Conservation (phyloP, 2,113 vertebrate species). For the Odocoileus virginianus region DNA sequence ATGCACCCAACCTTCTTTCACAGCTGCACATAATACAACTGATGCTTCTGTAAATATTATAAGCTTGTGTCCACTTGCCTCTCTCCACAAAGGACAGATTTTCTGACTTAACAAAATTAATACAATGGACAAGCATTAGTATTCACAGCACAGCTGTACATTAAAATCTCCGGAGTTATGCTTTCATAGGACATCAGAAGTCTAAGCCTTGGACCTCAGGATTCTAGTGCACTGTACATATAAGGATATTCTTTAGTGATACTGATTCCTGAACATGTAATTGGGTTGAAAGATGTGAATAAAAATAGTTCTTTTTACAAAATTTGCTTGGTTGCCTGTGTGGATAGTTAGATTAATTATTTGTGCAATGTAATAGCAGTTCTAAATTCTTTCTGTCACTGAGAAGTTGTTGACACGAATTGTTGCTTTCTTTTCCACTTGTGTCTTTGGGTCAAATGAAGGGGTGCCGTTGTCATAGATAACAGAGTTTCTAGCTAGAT, state of each 20-base stretch:
- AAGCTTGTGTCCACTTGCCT: conserved; percentile 14
- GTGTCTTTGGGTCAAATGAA: neutral
- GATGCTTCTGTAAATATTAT: neutral
- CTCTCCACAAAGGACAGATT: neutral
- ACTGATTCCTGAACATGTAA: neutral
- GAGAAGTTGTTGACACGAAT: neutral
- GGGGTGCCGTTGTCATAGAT: neutral
- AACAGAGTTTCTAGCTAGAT: neutral
- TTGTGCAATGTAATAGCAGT: neutral
- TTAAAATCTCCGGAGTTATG: neutral
- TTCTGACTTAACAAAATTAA: conserved; percentile 28
- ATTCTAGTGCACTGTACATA: neutral
- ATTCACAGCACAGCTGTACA: neutral
- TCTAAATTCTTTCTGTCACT: neutral
- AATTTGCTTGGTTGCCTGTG: neutral
- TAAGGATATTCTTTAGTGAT: neutral
- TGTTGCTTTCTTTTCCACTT: neutral
- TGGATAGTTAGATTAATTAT: neutral
- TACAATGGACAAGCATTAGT: neutral
- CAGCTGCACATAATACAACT: neutral
- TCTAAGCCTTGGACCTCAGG: neutral
- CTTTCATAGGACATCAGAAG: neutral
- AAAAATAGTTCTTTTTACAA: neutral
- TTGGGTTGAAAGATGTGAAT: neutral
- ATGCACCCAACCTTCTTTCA: neutral